A percentile compares a stretch with the other conserved stretches of the same genome.
phyloP scores from a whole-genome alignment of 2,888 invertebrate genomes.

The Laspeyria flexula region DNA sequence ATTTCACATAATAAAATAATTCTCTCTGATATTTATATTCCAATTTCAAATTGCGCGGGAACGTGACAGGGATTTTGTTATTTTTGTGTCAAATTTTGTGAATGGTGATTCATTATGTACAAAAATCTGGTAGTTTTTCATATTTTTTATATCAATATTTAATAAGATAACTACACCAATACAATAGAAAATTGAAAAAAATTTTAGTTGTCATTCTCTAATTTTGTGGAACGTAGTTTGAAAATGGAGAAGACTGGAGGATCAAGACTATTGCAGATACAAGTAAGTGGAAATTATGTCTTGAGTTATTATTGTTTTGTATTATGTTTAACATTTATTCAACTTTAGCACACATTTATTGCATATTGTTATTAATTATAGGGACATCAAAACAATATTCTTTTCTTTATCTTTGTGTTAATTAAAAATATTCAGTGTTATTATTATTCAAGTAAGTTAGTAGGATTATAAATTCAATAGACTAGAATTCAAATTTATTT shows the following conservation, averaged over 20 bases:
- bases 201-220: constrained; percentile 55
- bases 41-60: constrained; percentile 34
- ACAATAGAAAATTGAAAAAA: constrained; percentile 31
- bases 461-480: too few species aligned
- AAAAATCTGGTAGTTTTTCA: constrained; percentile 65
- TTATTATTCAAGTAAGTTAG: too few species aligned
- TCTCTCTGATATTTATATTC: constrained; percentile 23
- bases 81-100: constrained; percentile 73
- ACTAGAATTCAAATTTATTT: too few species aligned
- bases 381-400: too few species aligned
- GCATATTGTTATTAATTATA: too few species aligned
- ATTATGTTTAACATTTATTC: background rate
- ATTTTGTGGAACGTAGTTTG: constrained; percentile 38
- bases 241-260: constrained; percentile 76
- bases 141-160: constrained; percentile 31
- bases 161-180: constrained; percentile 20
- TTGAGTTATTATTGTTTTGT: background rate
- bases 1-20: constrained; percentile 5
- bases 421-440: too few species aligned
- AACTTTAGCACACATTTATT: too few species aligned
- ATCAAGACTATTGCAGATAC: constrained; percentile 78
- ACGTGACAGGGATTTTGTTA: constrained; percentile 32
- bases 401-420: too few species aligned
- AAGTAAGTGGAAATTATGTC: constrained; percentile 57
- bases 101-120: constrained; percentile 56